Base-by-base conservation (phyloP, 1,140 invertebrate species). In the Rhyzopertha dominica region DNA sequence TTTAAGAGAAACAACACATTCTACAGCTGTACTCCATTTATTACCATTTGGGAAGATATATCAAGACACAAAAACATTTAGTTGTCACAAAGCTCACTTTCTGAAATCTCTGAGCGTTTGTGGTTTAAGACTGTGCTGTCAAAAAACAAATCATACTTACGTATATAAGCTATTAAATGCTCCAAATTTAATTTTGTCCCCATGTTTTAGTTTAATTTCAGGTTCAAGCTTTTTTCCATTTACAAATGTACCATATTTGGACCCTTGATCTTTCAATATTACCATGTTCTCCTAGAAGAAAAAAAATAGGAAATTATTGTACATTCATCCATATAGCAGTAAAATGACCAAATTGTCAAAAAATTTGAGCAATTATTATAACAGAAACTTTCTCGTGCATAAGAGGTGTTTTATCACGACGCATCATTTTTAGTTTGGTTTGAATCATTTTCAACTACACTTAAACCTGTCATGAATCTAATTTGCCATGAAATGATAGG, bases 241-340 rank as follows among this genome's bases (percentile, higher is more conserved):
- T 12, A 74, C 41, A 38, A 63, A 78, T 5, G 75, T 76, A 2
- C 74, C 74, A 50, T 75, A 77, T 43, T 68, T 71, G 4, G 75
- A 77, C 24, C 62, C 69, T 10, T 70, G 50, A 58, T 78, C 76
- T 29, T 54, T 51, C 22, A 69, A 31, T 5, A 57, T 48, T 20
- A 76, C 51, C 34, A 52, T 45, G 5, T 56, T 49, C 19, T 66
- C 47, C 10, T 43, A 10, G 1, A 35, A 35, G 14, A 32, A 39
- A 9, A n/a, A 18, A 18, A 37, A 16, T 19, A 19, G 9, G 5
- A 17, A 37, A 37, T n/a, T n/a, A n/a, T n/a, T n/a, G n/a, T n/a
- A n/a, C n/a, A n/a, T n/a, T n/a, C n/a, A n/a, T n/a, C n/a, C n/a
- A n/a, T n/a, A n/a, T n/a, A n/a, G n/a, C n/a, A n/a, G n/a, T n/a